Evolutionary conservation across 1,140 invertebrate species (phyloP).

Genomic region (Calephelis virginiensis): DNA sequence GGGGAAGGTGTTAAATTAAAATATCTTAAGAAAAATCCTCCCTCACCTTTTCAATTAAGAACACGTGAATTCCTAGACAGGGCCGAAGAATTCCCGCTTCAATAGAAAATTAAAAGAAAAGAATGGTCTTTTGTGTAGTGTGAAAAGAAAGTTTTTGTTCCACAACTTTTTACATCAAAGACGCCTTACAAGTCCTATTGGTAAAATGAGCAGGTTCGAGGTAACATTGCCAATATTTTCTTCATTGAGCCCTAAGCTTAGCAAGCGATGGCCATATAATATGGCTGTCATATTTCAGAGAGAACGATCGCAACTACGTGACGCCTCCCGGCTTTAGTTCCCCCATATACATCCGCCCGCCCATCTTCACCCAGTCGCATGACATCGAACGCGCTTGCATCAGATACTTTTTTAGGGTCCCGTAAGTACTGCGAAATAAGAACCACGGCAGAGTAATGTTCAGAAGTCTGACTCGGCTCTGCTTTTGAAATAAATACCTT

Average conservation of each 20-base stretch:
- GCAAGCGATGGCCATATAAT: conserved; percentile 58
- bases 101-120: not conserved
- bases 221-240: conserved; percentile 60
- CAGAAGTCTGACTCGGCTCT: too few species aligned
- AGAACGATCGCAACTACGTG: conserved; percentile 62
- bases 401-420: conserved; percentile 37
- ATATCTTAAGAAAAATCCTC: too few species aligned
- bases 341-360: conserved; percentile 19
- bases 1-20: too few species aligned
- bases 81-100: not conserved
- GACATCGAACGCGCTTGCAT: conserved; percentile 43
- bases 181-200: conserved; percentile 20
- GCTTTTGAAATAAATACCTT: too few species aligned
- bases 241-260: conserved; percentile 62
- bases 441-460: too few species aligned
- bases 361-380: conserved; percentile 7
- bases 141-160: not conserved
- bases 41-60: too few species aligned
- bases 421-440: too few species aligned
- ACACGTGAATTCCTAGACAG: not conserved
- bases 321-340: conserved; percentile 38
- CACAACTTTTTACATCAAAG: not conserved
- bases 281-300: conserved; percentile 63
- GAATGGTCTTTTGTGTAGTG: not conserved
- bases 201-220: conserved; percentile 25